phyloP scores from a whole-genome alignment of 2,888 invertebrate species.

The Myopa tessellatipennis region DNA sequence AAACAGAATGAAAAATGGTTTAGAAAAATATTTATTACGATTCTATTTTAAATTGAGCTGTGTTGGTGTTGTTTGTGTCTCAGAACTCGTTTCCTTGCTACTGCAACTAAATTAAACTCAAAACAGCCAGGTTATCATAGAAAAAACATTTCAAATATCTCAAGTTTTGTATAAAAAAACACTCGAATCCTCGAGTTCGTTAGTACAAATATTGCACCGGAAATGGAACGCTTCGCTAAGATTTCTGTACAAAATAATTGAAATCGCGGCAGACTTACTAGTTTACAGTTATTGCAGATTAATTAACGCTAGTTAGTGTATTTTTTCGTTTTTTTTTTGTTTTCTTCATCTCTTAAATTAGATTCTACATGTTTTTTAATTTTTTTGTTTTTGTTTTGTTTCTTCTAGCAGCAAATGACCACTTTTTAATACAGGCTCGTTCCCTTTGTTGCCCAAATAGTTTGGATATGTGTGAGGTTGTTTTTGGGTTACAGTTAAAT shows the following conservation, averaged over 20 bases:
- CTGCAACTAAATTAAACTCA: background rate
- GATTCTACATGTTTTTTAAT: background rate
- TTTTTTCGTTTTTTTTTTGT: background rate
- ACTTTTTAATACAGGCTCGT: background rate
- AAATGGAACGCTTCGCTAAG: constrained; percentile 15
- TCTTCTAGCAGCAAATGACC: background rate
- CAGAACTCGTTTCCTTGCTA: too few species aligned
- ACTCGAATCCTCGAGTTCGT: constrained; percentile 26
- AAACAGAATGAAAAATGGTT: constrained; percentile 18
- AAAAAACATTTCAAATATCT: constrained; percentile 26
- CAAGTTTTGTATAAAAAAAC: constrained; percentile 25
- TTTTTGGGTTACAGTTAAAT: too few species aligned
- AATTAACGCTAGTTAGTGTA: background rate
- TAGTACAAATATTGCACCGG: constrained; percentile 38
- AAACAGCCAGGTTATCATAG: background rate
- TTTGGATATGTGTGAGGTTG: too few species aligned
- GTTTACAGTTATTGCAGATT: background rate
- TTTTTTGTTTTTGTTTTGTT: background rate
- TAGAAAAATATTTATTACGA: constrained; percentile 33
- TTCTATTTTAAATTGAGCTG: constrained; percentile 11
- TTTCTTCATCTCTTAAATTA: background rate
- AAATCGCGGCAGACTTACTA: background rate
- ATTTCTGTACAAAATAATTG: constrained; percentile 31
- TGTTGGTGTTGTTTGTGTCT: background rate
- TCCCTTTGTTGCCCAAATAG: background rate